A percentile compares a stretch with the other conserved stretches of the same genome.
These are phyloP conservation scores for Hirtodrosophila histrioides DNA, from an alignment of 2,888 invertebrate species.

Conservation along the genomic window DNA sequence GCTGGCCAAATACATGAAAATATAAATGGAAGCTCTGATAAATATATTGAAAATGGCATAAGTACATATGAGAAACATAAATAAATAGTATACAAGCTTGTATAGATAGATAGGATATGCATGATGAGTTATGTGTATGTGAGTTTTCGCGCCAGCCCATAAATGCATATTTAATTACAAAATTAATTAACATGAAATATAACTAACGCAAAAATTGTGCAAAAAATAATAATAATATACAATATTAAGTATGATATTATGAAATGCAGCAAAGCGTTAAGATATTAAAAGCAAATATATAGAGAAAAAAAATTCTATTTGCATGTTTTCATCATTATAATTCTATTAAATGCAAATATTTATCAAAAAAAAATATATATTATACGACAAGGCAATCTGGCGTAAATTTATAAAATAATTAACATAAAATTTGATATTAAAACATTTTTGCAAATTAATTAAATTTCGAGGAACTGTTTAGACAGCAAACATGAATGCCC, in stretches of 20 bases:
- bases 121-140: slow-evolving; percentile 47
- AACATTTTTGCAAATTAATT: neutral
- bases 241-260: slow-evolving; percentile 40
- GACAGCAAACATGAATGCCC: neutral
- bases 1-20: slow-evolving; percentile 57
- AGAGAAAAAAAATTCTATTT: slow-evolving; percentile 6
- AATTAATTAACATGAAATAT: slow-evolving; percentile 75
- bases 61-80: slow-evolving; percentile 30
- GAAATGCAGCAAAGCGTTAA: slow-evolving; percentile 33
- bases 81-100: slow-evolving; percentile 26
- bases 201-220: slow-evolving; percentile 41
- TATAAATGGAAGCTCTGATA: slow-evolving; percentile 57
- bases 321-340: slow-evolving; percentile 17
- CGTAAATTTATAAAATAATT: slow-evolving; percentile 18
- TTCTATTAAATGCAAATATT: slow-evolving; percentile 27
- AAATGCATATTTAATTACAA: slow-evolving; percentile 78
- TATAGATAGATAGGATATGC: slow-evolving; percentile 39
- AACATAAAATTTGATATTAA: slow-evolving; percentile 8
- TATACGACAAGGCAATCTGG: neutral
- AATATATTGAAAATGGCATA: slow-evolving; percentile 63
- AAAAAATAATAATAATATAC: slow-evolving; percentile 24
- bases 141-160: slow-evolving; percentile 53
- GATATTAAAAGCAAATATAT: slow-evolving; percentile 57
- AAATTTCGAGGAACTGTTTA: neutral
- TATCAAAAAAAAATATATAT: neutral